Base-by-base conservation (phyloP, 2,888 invertebrate genomes). In the Ernsta delagoae region DNA sequence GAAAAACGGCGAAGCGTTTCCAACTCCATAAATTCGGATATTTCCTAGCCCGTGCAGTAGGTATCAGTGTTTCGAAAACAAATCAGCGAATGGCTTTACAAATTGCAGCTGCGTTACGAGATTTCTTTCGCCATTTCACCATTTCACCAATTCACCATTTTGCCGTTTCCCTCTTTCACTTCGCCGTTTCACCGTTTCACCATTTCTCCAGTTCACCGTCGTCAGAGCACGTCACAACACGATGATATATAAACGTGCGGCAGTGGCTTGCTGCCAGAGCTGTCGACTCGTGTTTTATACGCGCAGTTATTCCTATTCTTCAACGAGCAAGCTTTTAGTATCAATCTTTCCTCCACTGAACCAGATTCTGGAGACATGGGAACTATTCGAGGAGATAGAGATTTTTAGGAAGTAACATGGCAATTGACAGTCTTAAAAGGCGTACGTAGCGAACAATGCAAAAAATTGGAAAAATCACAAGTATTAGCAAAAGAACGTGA, bases 191-290 rank as follows among this genome's bases (percentile, higher is more conserved):
- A 74, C 74, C 78, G 75, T 83, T 83, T 79, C 74, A 77, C 73
- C 79, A 6, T 36, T 83, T 79, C 74, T 77, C 73, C 79, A 57
- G 54, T 50, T 16, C 31, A 31, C 31, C 34, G 81, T 85, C 83
- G 84, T 82, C 84, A 82, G 50, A 24, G 24, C 53, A 9, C 53
- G 88, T 91, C 90, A 91, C 87, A 91, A 90, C 86, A 91, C 82
- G 80, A 84, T 89, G 87, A 92, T 89, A 89, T 89, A 91, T 88
- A 88, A 84, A 88, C 85, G 83, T 79, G 78, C 76, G 73, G 72
- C 78, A 81, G 81, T 92, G 91, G 91, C 90, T 74, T 57, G 34
- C 64, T 64, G 57, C 64, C 64, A 64, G 87, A 78, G 78, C 79
- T 83, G 83, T 78, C 80, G 84, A 72, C 75, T 76, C 73, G 71